Evolutionary conservation across 2,888 invertebrate species (phyloP).

Genomic region (Troglohyphantes excavatus): DNA sequence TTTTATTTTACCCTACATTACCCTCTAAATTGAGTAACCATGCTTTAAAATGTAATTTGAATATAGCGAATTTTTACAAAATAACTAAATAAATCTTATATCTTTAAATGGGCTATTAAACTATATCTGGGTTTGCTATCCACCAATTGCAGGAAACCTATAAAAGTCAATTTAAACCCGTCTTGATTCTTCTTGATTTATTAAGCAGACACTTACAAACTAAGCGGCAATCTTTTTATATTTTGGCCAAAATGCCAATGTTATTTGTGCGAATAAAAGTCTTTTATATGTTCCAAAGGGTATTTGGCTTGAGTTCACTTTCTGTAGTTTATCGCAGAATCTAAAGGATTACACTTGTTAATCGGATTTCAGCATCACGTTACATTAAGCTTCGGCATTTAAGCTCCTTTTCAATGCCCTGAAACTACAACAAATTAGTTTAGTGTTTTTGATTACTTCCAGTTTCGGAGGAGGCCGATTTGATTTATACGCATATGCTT

Average conservation of each 20-base stretch:
- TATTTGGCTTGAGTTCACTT: constrained; percentile 16
- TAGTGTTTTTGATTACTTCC: not conserved
- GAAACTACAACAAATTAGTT: constrained; percentile 22
- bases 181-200: too few relatives aligned
- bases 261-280: constrained; percentile 19
- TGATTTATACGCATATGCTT: not conserved
- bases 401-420: constrained; percentile 35
- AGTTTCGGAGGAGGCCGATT: not conserved
- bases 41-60: too few relatives aligned
- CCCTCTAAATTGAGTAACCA: too few relatives aligned
- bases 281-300: not conserved
- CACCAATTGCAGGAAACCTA: too few relatives aligned
- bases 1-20: too few relatives aligned
- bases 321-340: constrained; percentile 37
- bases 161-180: too few relatives aligned
- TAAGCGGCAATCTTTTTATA: too few relatives aligned
- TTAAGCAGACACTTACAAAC: too few relatives aligned
- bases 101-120: too few relatives aligned
- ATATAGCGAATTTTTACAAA: too few relatives aligned
- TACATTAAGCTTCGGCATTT: constrained; percentile 29
- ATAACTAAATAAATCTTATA: too few relatives aligned
- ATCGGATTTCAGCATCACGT: constrained; percentile 33
- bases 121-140: too few relatives aligned
- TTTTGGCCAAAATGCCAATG: not conserved
- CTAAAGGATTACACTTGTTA: constrained; percentile 35